Evolutionary conservation across 2,888 invertebrate species (phyloP).

Genomic region (Mellilla xanthometata): DNA sequence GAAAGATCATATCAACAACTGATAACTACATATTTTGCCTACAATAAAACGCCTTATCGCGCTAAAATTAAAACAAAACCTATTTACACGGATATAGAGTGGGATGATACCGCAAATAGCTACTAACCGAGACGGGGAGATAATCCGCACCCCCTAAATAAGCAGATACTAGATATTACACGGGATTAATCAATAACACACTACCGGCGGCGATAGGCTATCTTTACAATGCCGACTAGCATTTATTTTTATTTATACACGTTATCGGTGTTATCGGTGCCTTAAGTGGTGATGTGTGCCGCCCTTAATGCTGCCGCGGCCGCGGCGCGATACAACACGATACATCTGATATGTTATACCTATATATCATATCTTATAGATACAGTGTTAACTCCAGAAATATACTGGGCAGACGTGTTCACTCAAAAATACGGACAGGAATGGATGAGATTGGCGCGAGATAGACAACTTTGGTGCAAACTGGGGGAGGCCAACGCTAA

Average conservation of each 20-base stretch:
- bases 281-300: constrained; percentile 75
- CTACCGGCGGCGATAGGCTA: constrained; percentile 32
- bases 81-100: too few species aligned
- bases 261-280: constrained; percentile 61
- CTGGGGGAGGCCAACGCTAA: too few species aligned
- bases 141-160: constrained; percentile 16
- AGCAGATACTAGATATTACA: constrained; percentile 43
- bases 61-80: too few species aligned
- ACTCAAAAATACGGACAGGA: too few species aligned
- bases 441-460: too few species aligned
- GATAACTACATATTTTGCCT: too few species aligned
- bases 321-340: constrained; percentile 58
- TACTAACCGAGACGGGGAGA: background rate
- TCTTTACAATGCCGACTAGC: constrained; percentile 64
- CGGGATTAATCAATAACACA: constrained; percentile 34
- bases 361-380: constrained; percentile 35
- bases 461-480: too few species aligned
- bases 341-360: constrained; percentile 51
- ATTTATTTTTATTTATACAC: constrained; percentile 75
- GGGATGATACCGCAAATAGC: too few species aligned
- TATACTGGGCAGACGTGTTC: too few species aligned
- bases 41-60: too few species aligned
- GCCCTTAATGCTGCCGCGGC: constrained; percentile 61
- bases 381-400: too few species aligned
- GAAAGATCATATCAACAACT: too few species aligned